These are phyloP conservation scores for Argopecten irradians DNA, from an alignment of 1,140 invertebrate genomes.

Conservation along the genomic window DNA sequence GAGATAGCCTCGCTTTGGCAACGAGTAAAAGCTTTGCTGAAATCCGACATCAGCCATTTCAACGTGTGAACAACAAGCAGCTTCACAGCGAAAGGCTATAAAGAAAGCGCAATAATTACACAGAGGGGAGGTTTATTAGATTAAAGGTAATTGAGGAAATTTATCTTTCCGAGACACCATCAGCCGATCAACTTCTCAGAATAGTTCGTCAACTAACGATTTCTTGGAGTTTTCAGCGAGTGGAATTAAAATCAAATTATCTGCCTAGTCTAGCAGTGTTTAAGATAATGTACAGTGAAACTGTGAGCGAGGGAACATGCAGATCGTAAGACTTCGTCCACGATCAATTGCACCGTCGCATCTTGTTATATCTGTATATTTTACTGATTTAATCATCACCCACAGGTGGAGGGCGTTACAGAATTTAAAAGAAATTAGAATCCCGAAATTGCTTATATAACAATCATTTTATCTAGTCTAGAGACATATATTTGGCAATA, in stretches of 20 bases:
- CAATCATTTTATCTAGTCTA: neutral
- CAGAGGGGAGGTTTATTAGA: neutral
- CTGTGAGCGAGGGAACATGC: neutral
- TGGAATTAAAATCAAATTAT: conserved; percentile 24
- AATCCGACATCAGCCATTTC: neutral
- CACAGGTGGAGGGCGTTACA: conserved; percentile 19
- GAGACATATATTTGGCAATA: conserved; percentile 6
- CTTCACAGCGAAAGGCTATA: neutral
- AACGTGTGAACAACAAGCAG: conserved; percentile 15
- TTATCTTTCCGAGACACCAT: conserved; percentile 17
- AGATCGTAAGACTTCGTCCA: neutral
- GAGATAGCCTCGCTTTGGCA: neutral
- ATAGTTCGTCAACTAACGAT: conserved; percentile 17
- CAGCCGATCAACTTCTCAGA: conserved; percentile 6
- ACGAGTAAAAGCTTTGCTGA: neutral
- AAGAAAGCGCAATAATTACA: conserved; percentile 17
- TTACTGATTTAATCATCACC: neutral
- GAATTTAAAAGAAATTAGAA: conserved; percentile 19
- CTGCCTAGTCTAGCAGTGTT: conserved; percentile 1
- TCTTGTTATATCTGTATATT: neutral
- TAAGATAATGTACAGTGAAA: conserved; percentile 1
- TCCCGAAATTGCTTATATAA: neutral
- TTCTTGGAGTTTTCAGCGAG: conserved; percentile 20
- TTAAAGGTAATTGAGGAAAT: conserved; percentile 23
- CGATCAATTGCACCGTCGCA: neutral